Evolutionary conservation across 2,113 vertebrate species (phyloP).

Genomic region (Leuciscus idus): DNA sequence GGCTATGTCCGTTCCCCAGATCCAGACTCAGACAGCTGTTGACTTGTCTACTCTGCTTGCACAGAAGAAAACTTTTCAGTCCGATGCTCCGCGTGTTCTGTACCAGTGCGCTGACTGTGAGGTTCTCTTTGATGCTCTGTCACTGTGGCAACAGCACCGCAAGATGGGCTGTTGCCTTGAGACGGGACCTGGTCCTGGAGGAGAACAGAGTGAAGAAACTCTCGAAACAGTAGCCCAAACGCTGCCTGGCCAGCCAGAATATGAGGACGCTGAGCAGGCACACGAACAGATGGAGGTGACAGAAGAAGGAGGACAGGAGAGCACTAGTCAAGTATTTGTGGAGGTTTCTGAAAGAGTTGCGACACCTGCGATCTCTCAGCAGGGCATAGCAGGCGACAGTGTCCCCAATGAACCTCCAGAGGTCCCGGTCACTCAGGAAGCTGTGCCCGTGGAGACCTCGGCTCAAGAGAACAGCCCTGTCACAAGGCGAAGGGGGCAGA

Average conservation of each 20-base stretch:
- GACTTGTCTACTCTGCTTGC: background rate
- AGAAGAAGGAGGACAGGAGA: background rate
- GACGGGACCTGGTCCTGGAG: constrained; percentile 23
- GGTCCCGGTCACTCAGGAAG: background rate
- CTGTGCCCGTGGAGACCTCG: background rate
- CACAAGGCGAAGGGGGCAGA: constrained; percentile 65
- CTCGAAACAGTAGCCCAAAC: background rate
- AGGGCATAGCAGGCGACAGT: background rate
- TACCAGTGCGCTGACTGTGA: constrained; percentile 90
- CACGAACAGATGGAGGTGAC: background rate
- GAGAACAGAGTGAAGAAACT: background rate
- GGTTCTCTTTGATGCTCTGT: constrained; percentile 82
- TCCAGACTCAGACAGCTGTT: constrained; percentile 63
- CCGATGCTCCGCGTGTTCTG: constrained; percentile 73
- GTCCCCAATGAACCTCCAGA: background rate
- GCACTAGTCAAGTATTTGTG: background rate
- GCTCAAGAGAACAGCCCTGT: constrained; percentile 10
- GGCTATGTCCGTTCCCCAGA: constrained; percentile 64
- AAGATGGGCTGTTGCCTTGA: constrained; percentile 71
- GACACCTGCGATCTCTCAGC: background rate
- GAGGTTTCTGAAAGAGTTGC: constrained; percentile 11
- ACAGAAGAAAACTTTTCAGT: constrained; percentile 51
- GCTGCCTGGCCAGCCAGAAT: background rate
- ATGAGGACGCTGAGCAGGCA: background rate
- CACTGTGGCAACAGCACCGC: constrained; percentile 85